Evolutionary conservation across 1,140 invertebrate species (phyloP), one percentile per base, ranked within the genome.

Genomic region (Drepana arcuata): DNA sequence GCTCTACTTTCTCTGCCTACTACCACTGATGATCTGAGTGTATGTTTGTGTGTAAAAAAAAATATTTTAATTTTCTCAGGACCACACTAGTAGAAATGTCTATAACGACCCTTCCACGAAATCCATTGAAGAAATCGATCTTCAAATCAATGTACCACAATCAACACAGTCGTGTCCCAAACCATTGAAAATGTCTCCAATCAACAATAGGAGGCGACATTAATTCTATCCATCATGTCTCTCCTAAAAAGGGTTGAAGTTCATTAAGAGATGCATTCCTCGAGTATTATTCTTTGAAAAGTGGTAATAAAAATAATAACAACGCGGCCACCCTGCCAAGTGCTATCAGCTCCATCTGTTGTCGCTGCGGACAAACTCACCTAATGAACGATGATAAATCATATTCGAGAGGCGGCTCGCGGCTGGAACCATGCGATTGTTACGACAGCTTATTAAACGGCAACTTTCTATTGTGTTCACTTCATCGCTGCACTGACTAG

Each of bases 371-470:
- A 81, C 77, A 81, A 81, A 81, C 77, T 81, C 73, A 66, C 70
- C 72, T 81, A 81, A 81, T 81, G 77, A 81, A 81, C 73, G 77
- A 81, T 81, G 77, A 81, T 81, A 78, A 81, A 81, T 81, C 77
- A 81, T 81, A 81, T 78, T 81, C 77, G 77, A 81, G 72, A 78
- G 66, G 69, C 68, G 67, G 65, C 71, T 70, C 58, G 61, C 52
- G 49, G 59, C 63, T 58, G 53, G 48, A 48, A 58, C 60, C 62
- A 59, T 57, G 61, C 55, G 62, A 62, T 68, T 69, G 53, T 59
- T 56, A 51, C 33, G 53, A 41, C 40, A 32, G 39, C 36, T 46
- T 41, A 40, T 50, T 48, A 32, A 35, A 41, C 37, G 48, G 16
- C 15, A 28, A 18, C 41, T 41, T 47, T 31, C 16, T 34, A 9